Percentiles rank a stretch among this genome's conserved stretches.
phyloP scores from a whole-genome alignment of 2,797 vertebrate species.

The Sebastes itinus region DNA sequence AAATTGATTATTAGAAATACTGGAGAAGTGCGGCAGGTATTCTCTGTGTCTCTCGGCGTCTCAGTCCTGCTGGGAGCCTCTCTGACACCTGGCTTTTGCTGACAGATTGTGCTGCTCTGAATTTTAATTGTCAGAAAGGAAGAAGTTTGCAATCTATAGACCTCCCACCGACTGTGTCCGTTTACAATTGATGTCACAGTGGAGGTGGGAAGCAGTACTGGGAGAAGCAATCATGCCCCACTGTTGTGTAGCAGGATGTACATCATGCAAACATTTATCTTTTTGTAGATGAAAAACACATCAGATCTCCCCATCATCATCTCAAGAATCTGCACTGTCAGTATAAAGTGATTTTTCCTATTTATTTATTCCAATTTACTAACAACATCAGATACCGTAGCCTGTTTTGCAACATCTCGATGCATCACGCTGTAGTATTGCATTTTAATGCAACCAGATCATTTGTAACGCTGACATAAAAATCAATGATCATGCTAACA shows the following conservation, averaged over 20 bases:
- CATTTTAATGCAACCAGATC: background rate
- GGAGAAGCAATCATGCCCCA: slow-evolving; percentile 18
- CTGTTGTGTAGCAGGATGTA: background rate
- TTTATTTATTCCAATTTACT: background rate
- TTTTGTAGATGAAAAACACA: background rate
- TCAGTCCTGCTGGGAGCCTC: slow-evolving; percentile 26
- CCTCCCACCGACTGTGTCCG: slow-evolving; percentile 14
- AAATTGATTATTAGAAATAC: slow-evolving; percentile 50
- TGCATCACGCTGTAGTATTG: background rate
- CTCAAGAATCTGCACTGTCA: background rate
- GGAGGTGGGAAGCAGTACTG: background rate
- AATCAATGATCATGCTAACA: slow-evolving; percentile 9
- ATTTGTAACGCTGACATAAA: slow-evolving; percentile 6
- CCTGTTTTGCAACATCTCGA: background rate
- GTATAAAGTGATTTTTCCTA: background rate
- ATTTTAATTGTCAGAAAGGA: slow-evolving; percentile 34
- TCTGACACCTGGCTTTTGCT: slow-evolving; percentile 22
- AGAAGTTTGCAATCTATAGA: slow-evolving; percentile 23
- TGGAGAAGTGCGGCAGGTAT: slow-evolving; percentile 8
- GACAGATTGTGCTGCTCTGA: slow-evolving; percentile 19
- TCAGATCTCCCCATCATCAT: background rate
- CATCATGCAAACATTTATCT: slow-evolving; percentile 10
- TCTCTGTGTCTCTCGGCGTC: slow-evolving; percentile 6
- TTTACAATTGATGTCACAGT: slow-evolving; percentile 31
- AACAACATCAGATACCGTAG: background rate